These are phyloP conservation scores for Pygmarrhopalites habei DNA, from an alignment of 1,140 invertebrate genomes.

Conservation along the genomic window DNA sequence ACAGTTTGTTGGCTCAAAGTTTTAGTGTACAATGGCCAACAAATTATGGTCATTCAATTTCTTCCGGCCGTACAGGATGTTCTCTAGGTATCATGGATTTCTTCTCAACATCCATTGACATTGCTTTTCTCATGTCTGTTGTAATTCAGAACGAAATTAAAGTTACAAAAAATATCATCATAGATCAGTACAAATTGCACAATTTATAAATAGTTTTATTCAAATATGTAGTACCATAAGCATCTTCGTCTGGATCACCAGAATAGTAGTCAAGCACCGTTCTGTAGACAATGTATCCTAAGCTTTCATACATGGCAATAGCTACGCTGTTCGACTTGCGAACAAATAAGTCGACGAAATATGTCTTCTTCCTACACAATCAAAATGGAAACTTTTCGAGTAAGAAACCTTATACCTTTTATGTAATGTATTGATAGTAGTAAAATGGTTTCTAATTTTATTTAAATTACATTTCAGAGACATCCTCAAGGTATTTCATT, in stretches of 20 bases:
- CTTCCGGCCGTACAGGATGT: conserved; percentile 90
- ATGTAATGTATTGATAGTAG: too few species aligned
- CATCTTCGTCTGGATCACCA: conserved; percentile 95
- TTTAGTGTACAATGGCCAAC: too few species aligned
- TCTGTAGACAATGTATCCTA: conserved; percentile 95
- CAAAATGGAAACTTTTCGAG: background rate
- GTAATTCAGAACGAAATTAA: too few species aligned
- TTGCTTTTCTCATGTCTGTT: conserved; percentile 95
- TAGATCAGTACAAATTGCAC: too few species aligned
- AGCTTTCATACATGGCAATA: conserved; percentile 92
- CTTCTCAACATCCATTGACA: conserved; percentile 83
- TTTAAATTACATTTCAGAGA: conserved; percentile 78
- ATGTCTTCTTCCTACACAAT: conserved; percentile 77
- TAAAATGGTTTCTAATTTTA: too few species aligned
- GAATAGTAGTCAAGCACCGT: conserved; percentile 96
- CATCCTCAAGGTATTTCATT: conserved; percentile 92
- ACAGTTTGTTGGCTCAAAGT: too few species aligned
- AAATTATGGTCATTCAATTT: conserved; percentile 66
- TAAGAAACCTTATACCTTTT: background rate
- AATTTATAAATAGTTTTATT: too few species aligned
- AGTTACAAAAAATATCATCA: too few species aligned
- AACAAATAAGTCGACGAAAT: conserved; percentile 98
- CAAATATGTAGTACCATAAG: conserved; percentile 95
- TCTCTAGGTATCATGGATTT: conserved; percentile 87
- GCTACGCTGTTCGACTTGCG: conserved; percentile 94